A percentile compares a stretch with the other conserved stretches of the same genome.
Evolutionary conservation across 2,113 vertebrate genomes (phyloP).

Genomic region (Notothenia coriiceps): DNA sequence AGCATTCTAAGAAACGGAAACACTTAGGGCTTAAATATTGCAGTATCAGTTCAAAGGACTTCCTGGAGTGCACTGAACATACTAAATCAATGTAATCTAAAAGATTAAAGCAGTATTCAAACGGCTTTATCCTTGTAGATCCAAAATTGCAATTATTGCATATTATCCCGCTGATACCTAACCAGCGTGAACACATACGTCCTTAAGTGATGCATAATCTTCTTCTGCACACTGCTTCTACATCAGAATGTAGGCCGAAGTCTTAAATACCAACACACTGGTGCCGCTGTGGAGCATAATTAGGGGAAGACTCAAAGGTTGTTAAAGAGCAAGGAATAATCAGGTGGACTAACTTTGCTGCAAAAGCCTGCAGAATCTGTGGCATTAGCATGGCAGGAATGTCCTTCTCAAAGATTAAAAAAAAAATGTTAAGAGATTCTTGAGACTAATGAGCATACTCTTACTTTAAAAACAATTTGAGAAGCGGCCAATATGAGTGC

Average conservation of each 20-base stretch:
- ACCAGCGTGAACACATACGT: constrained; percentile 4
- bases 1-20: constrained; percentile 7
- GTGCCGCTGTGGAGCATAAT: constrained; percentile 29
- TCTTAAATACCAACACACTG: not conserved
- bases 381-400: constrained; percentile 44
- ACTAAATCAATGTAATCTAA: constrained; percentile 37
- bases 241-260: not conserved
- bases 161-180: not conserved
- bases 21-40: constrained; percentile 38
- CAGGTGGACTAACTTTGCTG: constrained; percentile 34
- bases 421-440: constrained; percentile 5
- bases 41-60: constrained; percentile 49
- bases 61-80: constrained; percentile 28
- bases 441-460: constrained; percentile 44
- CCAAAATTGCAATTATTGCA: constrained; percentile 18
- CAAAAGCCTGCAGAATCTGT: constrained; percentile 19
- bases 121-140: not conserved
- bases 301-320: constrained; percentile 37
- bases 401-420: constrained; percentile 31
- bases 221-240: not conserved
- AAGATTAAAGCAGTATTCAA: constrained; percentile 22
- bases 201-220: constrained; percentile 9
- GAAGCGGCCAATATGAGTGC: constrained; percentile 10
- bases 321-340: constrained; percentile 40
- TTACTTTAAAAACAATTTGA: constrained; percentile 32